Percentiles rank a stretch among this genome's conserved stretches.
Evolutionary conservation across 2,797 vertebrate genomes (phyloP).

Genomic region (Triplophysa bombifrons): DNA sequence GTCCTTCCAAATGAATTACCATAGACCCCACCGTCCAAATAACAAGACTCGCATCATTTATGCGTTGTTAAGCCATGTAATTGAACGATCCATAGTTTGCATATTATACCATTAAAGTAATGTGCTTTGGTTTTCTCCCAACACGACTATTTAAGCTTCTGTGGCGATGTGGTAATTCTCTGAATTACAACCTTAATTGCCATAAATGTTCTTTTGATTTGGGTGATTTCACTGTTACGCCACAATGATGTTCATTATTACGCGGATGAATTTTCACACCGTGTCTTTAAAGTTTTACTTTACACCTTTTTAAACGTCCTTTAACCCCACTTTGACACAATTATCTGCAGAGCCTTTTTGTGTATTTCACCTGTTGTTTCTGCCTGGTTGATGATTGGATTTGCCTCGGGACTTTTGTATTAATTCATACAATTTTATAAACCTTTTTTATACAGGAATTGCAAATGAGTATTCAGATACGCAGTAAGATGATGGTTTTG

Average conservation of each 20-base stretch:
- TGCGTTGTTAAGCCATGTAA: slow-evolving; percentile 99
- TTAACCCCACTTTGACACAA: slow-evolving; percentile 62
- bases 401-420: background rate
- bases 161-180: slow-evolving; percentile 95
- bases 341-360: background rate
- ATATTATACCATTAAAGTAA: slow-evolving; percentile 99
- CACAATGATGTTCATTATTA: slow-evolving; percentile 81
- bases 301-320: slow-evolving; percentile 51
- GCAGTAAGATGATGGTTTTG: background rate
- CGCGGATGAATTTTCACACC: slow-evolving; percentile 75
- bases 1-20: slow-evolving; percentile 90
- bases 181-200: slow-evolving; percentile 99
- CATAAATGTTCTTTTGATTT: slow-evolving; percentile 99
- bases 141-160: slow-evolving; percentile 98
- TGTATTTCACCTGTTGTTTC: slow-evolving; percentile 6
- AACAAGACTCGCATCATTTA: slow-evolving; percentile 97
- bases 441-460: background rate
- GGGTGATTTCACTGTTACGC: slow-evolving; percentile 91
- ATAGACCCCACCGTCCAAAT: slow-evolving; percentile 89
- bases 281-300: slow-evolving; percentile 69
- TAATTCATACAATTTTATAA: background rate
- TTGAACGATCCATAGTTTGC: slow-evolving; percentile 99
- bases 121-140: slow-evolving; percentile 97
- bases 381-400: background rate
- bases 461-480: background rate